Base-by-base conservation (phyloP, 2,888 invertebrate species). In the Pristionchus arcanus region DNA sequence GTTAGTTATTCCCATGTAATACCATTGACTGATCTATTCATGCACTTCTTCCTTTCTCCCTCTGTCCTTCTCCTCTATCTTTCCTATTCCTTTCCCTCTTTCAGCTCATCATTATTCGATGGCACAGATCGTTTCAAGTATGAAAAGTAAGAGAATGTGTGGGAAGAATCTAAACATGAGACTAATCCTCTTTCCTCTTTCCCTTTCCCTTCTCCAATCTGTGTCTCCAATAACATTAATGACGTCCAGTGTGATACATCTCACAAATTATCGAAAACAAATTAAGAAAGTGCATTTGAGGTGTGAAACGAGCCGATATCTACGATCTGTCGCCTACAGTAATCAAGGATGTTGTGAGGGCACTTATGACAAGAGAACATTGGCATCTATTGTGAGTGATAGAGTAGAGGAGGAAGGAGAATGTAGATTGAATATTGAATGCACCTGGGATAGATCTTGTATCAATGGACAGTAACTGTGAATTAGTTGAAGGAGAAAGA, bases 321-420 rank as follows among this genome's bases (percentile, higher is more conserved):
- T 94, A 95, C 90, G 94, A 94, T 84, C 90, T 95, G 37, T 93
- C 95, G 34, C 95, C 95, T 37, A 94, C 94, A 3, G 92, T 93
- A 49, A 92, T 95, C 42, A 95, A 95, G 49, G 94, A 95, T 34
- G 92, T 94, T 0, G 93, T 94, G n/a, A 91, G 90, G 13, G 92
- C 93, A 25, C 88, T 95, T 53, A 93, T 95, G 92, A 92, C 94
- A 2, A 91, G 92, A 85, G 93, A 92, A 55, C 92, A 93, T 84
- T 95, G 94, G 94, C 92, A 94, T 91, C 90, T 95, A 21, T 89
- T 95, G 94, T 94, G 83, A 92, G 92, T 92, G 28, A 59, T 59
- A 55, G 21, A 37, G 83, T 83, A 16, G 3, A 34, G 31, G 31
- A 71, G 15, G 25, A 34, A 49, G 42, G 9, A 13, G 42, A 49